Evolutionary conservation across 2,113 vertebrate species (phyloP).

Genomic region (Macaca nemestrina): DNA sequence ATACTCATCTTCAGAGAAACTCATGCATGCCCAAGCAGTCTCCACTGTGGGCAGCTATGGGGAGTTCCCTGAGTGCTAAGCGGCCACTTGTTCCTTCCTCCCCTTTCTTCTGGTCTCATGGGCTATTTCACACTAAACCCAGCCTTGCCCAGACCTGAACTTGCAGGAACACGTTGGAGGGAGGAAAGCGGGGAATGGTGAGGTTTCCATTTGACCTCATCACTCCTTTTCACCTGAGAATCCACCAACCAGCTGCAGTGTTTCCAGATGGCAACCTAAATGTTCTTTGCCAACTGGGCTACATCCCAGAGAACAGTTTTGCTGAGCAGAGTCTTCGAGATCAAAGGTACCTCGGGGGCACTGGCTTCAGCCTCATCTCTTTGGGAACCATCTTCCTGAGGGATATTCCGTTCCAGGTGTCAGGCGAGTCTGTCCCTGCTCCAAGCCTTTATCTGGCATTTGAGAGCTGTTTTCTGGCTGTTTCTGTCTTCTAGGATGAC

Average conservation of each 20-base stretch:
- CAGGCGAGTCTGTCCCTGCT: fast-evolving
- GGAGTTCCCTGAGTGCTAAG: background rate
- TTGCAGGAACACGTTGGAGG: background rate
- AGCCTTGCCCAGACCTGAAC: background rate
- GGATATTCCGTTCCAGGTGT: too few species aligned
- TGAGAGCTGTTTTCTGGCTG: background rate
- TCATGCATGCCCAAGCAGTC: fast-evolving
- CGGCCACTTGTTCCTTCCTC: fast-evolving
- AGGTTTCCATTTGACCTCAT: fast-evolving
- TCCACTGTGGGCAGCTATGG: background rate
- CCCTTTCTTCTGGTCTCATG: background rate
- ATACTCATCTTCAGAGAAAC: background rate
- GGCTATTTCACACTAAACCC: background rate
- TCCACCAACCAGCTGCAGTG: background rate
- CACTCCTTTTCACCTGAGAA: background rate
- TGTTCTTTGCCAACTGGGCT: background rate
- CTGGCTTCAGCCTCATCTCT: background rate
- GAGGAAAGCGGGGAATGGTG: fast-evolving
- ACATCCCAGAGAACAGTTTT: background rate
- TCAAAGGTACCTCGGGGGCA: background rate
- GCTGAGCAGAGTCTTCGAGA: background rate
- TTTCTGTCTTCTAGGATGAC: constrained; percentile 90
- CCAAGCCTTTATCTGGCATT: background rate
- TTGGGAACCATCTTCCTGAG: background rate
- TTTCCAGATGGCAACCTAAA: background rate